Percentiles rank a stretch among this genome's conserved stretches.
phyloP scores from a whole-genome alignment of 2,888 invertebrate genomes.

The Noctua comes region DNA sequence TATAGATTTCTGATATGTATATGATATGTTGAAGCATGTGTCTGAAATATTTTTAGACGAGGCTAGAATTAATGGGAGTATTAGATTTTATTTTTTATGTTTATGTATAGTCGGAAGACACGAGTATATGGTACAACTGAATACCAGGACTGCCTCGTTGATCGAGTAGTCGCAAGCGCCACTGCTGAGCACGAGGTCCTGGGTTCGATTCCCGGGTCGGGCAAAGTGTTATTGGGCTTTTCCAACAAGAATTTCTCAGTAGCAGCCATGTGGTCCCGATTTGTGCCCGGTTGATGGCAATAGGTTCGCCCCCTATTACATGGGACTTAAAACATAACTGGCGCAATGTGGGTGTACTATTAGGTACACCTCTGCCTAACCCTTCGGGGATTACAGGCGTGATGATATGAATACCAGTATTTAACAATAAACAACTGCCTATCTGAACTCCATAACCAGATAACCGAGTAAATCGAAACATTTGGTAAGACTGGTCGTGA shows the following conservation, averaged over 20 bases:
- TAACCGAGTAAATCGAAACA: not conserved
- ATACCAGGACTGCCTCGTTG: not conserved
- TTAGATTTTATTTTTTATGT: not conserved
- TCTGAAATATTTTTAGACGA: slow-evolving; percentile 19
- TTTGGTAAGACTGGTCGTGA: not conserved
- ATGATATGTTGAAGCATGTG: not conserved
- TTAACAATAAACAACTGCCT: not conserved
- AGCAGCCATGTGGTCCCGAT: too few species aligned
- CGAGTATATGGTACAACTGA: not conserved
- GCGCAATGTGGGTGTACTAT: too few species aligned
- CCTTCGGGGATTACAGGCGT: too few species aligned
- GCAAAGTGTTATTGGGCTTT: too few species aligned
- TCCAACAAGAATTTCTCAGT: too few species aligned
- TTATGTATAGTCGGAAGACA: not conserved
- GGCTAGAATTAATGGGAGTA: not conserved
- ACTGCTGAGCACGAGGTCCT: too few species aligned
- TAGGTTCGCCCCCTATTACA: too few species aligned
- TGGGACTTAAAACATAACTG: too few species aligned
- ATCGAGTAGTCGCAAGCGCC: too few species aligned
- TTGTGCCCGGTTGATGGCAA: too few species aligned
- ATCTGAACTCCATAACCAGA: not conserved
- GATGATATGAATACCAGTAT: not conserved
- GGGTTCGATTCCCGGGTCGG: too few species aligned
- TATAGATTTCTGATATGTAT: slow-evolving; percentile 31
- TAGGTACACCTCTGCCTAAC: too few species aligned